Evolutionary conservation across 2,888 invertebrate species (phyloP), one percentile per base, ranked within the genome.

Genomic region (Lissonota sp.): DNA sequence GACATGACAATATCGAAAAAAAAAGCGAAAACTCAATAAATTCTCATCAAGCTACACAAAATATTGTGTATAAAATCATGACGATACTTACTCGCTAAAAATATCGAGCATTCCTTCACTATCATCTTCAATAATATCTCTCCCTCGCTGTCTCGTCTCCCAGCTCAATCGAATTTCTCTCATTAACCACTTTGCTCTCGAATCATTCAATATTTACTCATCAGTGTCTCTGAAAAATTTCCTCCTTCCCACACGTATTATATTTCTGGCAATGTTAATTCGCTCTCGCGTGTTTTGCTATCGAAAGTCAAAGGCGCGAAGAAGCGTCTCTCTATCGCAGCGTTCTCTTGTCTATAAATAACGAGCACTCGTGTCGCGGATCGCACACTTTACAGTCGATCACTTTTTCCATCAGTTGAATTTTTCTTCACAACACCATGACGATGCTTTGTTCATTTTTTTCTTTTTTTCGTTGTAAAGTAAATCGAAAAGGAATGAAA

Each of bases 331-430:
- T 60, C 37, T 70, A 66, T 63, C 58, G 49, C 63, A 10, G 62
- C 14, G 53, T 14, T 1, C 57, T 40, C 63, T 49, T 55, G 82
- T 84, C 86, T 87, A 87, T 86, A 83, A 87, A 87, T 87, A 87
- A 80, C 87, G 82, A 73, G 80, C 80, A 83, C 84, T 80, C 84
- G 80, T 81, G 10, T 39, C 67, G 63, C 58, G 51, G 44, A 74
- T 64, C 66, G 51, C 79, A 80, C 80, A 84, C 85, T 85, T 81
- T 81, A 79, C 72, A 69, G 72, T 73, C 82, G 80, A 85, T 85
- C 84, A 80, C n/a, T 70, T 80, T 81, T 71, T 78, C 51, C 82
- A 76, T 83, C 80, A 79, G 79, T 69, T 75, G 73, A 75, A 53
- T 66, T 79, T 79, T 81, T 83, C 70, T 1, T 60, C 10, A 70